These are phyloP conservation scores for Gerris lacustris DNA, from an alignment of 2,888 invertebrate genomes.

Conservation along the genomic window DNA sequence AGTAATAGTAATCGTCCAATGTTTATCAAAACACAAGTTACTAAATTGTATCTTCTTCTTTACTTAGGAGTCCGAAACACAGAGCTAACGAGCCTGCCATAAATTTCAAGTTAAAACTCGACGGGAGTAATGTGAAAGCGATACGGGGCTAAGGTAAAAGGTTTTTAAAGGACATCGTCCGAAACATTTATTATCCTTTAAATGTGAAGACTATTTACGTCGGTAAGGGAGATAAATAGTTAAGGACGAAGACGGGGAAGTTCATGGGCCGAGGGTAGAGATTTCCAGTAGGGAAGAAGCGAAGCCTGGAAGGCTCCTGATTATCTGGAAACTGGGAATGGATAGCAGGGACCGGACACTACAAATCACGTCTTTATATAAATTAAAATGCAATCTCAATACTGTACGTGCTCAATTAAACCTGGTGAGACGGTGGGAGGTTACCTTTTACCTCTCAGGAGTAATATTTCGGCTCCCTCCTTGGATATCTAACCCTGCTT, in stretches of 20 bases:
- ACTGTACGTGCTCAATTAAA: conserved; percentile 23
- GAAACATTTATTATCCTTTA: conserved; percentile 3
- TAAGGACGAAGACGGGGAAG: not conserved
- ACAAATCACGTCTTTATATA: conserved; percentile 21
- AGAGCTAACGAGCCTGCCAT: too few relatives aligned
- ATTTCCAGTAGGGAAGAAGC: not conserved
- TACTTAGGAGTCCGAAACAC: too few relatives aligned
- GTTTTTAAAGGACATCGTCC: not conserved
- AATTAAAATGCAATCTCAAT: conserved; percentile 25
- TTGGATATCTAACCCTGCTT: not conserved
- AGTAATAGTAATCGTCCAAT: too few relatives aligned
- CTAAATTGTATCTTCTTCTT: too few relatives aligned
- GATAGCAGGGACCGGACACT: conserved; percentile 6
- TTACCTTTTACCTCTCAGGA: not conserved
- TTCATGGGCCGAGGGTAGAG: not conserved
- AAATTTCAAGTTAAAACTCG: too few relatives aligned
- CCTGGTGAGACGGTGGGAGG: not conserved
- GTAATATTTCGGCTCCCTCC: not conserved
- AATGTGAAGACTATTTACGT: conserved; percentile 5
- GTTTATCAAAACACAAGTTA: too few relatives aligned
- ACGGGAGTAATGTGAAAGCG: too few relatives aligned
- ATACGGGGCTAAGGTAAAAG: too few relatives aligned
- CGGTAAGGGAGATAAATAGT: conserved; percentile 1
- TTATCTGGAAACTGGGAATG: not conserved
- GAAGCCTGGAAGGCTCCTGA: not conserved